These are phyloP conservation scores for Noctua janthina DNA, from an alignment of 2,888 invertebrate species.

Conservation along the genomic window DNA sequence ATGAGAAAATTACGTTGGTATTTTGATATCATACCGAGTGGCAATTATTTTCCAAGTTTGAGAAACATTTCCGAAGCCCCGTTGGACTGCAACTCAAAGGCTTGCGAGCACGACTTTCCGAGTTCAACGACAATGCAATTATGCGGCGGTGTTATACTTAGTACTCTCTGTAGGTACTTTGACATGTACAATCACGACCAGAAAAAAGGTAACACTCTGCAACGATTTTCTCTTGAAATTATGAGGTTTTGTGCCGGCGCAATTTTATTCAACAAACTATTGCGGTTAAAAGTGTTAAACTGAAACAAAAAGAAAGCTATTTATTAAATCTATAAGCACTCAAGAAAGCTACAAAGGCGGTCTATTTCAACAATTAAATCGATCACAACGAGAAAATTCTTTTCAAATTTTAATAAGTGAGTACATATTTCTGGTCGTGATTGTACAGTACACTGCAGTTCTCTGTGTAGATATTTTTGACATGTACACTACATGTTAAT, in stretches of 20 bases:
- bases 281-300: not conserved
- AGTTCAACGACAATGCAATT: conserved; percentile 71
- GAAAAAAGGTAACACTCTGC: not conserved
- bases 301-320: not conserved
- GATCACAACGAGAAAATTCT: not conserved
- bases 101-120: conserved; percentile 62
- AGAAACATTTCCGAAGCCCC: conserved; percentile 57
- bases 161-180: conserved; percentile 39
- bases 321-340: not conserved
- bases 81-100: conserved; percentile 59
- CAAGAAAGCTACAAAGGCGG: not conserved
- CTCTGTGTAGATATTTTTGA: conserved; percentile 21
- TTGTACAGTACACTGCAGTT: conserved; percentile 10
- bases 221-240: not conserved
- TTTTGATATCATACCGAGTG: conserved; percentile 43
- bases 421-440: not conserved
- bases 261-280: not conserved
- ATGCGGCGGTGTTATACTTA: conserved; percentile 60
- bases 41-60: conserved; percentile 61
- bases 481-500: not conserved
- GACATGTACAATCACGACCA: conserved; percentile 11
- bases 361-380: not conserved
- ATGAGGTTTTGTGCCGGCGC: not conserved
- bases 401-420: not conserved
- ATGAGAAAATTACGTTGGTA: conserved; percentile 36